Evolutionary conservation across 2,113 vertebrate genomes (phyloP).

Genomic region (Crotalus helleri): DNA sequence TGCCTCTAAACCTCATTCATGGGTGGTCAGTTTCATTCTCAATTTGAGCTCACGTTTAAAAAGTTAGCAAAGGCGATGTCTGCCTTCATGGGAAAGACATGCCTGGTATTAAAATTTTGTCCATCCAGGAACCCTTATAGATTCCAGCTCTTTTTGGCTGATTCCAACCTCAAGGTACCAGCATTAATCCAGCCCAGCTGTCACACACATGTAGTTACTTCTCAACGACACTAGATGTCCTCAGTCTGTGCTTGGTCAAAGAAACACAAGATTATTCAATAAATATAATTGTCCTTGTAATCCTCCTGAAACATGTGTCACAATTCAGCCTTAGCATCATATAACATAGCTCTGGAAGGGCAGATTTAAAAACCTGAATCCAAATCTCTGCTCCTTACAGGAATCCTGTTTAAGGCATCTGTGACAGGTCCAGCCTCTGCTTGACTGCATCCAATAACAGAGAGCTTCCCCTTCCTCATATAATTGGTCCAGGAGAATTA

Average conservation of each 20-base stretch:
- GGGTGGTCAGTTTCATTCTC: not conserved
- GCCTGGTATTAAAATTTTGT: not conserved
- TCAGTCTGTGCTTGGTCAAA: not conserved
- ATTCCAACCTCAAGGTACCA: not conserved
- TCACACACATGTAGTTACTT: not conserved
- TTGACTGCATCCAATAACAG: not conserved
- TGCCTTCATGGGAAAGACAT: not conserved
- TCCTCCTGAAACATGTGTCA: not conserved
- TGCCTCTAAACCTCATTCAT: not conserved
- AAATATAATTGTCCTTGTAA: not conserved
- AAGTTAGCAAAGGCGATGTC: not conserved
- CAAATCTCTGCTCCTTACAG: not conserved
- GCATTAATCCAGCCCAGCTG: not conserved
- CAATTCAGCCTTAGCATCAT: not conserved
- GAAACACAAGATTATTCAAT: not conserved
- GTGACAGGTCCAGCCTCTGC: not conserved
- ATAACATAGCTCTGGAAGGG: not conserved
- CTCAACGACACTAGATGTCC: conserved; percentile 11
- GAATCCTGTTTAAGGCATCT: not conserved
- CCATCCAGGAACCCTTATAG: not conserved
- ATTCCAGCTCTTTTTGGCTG: not conserved
- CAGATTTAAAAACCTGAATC: not conserved
- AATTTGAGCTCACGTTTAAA: not conserved
- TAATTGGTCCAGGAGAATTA: not conserved
- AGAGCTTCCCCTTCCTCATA: not conserved